Percentiles rank a stretch among this genome's conserved stretches.
phyloP scores from a whole-genome alignment of 2,797 vertebrate species.

The Cossypha caffra region DNA sequence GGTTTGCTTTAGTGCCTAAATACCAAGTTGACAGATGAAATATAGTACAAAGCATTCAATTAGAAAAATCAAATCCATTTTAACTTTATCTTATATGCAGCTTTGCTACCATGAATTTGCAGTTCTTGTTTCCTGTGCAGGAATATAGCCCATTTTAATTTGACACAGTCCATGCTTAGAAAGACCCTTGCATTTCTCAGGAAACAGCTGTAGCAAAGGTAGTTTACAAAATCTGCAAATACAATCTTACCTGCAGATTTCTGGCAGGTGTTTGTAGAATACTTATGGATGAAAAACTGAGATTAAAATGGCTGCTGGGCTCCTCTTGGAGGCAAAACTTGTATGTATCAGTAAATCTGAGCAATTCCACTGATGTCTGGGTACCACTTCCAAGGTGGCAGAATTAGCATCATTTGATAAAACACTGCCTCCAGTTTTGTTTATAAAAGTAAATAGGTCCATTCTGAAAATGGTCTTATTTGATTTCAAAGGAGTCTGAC shows the following conservation, averaged over 20 bases:
- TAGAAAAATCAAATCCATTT: not conserved
- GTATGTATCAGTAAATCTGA: not conserved
- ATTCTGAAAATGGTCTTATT: fast-evolving
- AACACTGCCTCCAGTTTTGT: not conserved
- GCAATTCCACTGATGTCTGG: not conserved
- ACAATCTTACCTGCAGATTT: not conserved
- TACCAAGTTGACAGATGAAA: not conserved
- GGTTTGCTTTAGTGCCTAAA: not conserved
- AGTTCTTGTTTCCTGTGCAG: not conserved
- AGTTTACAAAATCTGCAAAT: not conserved
- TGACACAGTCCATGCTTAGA: not conserved
- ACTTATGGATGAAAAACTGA: not conserved
- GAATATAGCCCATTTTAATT: not conserved
- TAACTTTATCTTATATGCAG: not conserved
- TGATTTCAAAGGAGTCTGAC: not conserved
- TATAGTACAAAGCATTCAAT: not conserved
- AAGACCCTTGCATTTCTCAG: not conserved
- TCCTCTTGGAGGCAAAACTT: not conserved
- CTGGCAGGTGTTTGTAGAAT: not conserved
- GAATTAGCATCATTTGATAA: not conserved
- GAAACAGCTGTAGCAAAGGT: not conserved
- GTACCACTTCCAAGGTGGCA: not conserved
- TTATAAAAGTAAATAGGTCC: not conserved
- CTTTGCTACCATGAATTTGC: not conserved
- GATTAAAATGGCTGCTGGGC: not conserved